Evolutionary conservation across 2,113 vertebrate genomes (phyloP).

Genomic region (Rhea pennata): DNA sequence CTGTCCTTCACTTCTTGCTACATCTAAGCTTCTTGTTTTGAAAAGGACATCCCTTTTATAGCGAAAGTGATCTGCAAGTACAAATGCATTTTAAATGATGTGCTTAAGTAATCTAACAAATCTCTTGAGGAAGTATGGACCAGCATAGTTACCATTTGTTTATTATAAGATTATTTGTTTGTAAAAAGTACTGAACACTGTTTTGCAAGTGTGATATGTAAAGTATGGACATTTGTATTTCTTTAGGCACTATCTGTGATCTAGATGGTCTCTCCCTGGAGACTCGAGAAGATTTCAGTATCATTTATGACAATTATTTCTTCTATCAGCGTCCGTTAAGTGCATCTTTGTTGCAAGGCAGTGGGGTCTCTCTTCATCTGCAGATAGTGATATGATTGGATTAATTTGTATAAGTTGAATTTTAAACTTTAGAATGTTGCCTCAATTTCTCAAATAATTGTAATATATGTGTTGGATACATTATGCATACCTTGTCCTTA

Average conservation of each 20-base stretch:
- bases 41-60: not conserved
- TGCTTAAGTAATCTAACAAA: slow-evolving; percentile 2
- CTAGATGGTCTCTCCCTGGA: not conserved
- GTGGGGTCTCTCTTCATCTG: not conserved
- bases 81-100: not conserved
- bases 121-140: not conserved
- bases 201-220: not conserved
- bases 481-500: not conserved
- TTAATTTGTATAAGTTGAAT: not conserved
- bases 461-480: not conserved
- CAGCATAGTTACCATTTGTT: slow-evolving; percentile 1
- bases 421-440: not conserved
- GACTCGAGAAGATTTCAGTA: not conserved
- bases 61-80: not conserved
- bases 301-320: not conserved
- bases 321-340: not conserved
- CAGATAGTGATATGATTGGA: not conserved
- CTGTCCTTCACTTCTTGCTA: not conserved
- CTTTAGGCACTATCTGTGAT: not conserved
- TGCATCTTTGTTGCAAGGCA: not conserved
- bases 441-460: not conserved
- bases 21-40: not conserved
- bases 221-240: not conserved
- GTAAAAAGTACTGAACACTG: not conserved
- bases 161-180: not conserved